A percentile compares a stretch with the other conserved stretches of the same genome.
Evolutionary conservation across 1,140 invertebrate species (phyloP).

Genomic region (Tetragnatha versicolor): DNA sequence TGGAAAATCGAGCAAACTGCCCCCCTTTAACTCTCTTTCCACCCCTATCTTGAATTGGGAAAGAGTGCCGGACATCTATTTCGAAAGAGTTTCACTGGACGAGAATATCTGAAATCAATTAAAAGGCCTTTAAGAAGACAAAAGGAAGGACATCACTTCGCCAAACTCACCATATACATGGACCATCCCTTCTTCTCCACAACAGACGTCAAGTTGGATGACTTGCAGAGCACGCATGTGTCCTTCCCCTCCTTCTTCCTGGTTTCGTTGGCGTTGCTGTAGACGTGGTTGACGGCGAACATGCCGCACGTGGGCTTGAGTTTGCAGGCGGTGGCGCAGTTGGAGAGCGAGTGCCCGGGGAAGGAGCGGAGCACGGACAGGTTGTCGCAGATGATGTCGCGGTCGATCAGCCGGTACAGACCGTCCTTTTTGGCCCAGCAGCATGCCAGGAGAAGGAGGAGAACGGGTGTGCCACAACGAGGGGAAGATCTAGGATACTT

Average conservation of each 20-base stretch:
- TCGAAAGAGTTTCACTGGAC: too few relatives aligned
- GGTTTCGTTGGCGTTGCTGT: conserved; percentile 10
- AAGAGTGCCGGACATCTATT: too few relatives aligned
- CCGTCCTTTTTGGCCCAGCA: not conserved
- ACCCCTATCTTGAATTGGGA: too few relatives aligned
- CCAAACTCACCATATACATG: conserved; percentile 32
- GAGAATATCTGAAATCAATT: too few relatives aligned
- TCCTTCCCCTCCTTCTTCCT: conserved; percentile 17
- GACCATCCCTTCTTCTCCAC: conserved; percentile 43
- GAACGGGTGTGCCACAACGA: not conserved
- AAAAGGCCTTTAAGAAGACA: too few relatives aligned
- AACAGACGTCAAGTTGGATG: conserved; percentile 14
- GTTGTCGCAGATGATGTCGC: conserved; percentile 16
- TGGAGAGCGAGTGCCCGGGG: conserved; percentile 12
- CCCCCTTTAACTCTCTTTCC: too few relatives aligned
- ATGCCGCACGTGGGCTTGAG: conserved; percentile 24
- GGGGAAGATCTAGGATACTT: not conserved
- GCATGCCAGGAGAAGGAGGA: not conserved
- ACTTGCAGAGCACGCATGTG: conserved; percentile 29
- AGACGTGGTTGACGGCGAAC: conserved; percentile 35
- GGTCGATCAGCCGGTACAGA: conserved; percentile 19
- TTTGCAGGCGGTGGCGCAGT: conserved; percentile 35
- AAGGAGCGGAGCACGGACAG: not conserved
- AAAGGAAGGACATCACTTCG: too few relatives aligned
- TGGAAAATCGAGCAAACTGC: too few relatives aligned